phyloP scores from a whole-genome alignment of 2,113 vertebrate species.

The Beaufortia kweichowensis region DNA sequence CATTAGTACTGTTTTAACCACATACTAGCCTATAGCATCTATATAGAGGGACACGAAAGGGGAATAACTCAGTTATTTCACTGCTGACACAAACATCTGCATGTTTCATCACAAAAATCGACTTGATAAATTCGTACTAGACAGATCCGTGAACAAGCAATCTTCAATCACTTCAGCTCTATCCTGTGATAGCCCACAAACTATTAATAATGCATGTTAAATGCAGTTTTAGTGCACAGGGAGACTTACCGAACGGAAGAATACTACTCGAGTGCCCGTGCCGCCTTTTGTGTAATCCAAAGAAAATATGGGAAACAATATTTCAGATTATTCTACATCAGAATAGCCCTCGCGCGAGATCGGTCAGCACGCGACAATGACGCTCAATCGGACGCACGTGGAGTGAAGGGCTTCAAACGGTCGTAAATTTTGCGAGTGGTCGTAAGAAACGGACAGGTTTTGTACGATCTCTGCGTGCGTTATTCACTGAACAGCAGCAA shows the following conservation, averaged over 20 bases:
- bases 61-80: not conserved
- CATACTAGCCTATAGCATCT: not conserved
- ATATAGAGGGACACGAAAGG: too few species aligned
- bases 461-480: slow-evolving; percentile 67
- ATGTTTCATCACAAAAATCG: not conserved
- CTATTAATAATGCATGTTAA: slow-evolving; percentile 15
- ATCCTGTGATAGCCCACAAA: not conserved
- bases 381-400: slow-evolving; percentile 33
- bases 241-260: slow-evolving; percentile 75
- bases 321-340: slow-evolving; percentile 61
- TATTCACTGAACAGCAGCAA: slow-evolving; percentile 68
- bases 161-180: not conserved
- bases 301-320: slow-evolving; percentile 47
- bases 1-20: not conserved
- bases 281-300: slow-evolving; percentile 72
- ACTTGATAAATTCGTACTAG: not conserved
- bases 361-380: slow-evolving; percentile 50
- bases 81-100: not conserved
- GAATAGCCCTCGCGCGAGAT: slow-evolving; percentile 35
- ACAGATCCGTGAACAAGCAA: not conserved
- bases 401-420: slow-evolving; percentile 13
- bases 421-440: slow-evolving; percentile 34
- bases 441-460: slow-evolving; percentile 33
- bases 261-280: slow-evolving; percentile 63
- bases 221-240: not conserved